A percentile compares a stretch with the other conserved stretches of the same genome.
phyloP scores from a whole-genome alignment of 2,113 vertebrate genomes.

The Platichthys flesus region DNA sequence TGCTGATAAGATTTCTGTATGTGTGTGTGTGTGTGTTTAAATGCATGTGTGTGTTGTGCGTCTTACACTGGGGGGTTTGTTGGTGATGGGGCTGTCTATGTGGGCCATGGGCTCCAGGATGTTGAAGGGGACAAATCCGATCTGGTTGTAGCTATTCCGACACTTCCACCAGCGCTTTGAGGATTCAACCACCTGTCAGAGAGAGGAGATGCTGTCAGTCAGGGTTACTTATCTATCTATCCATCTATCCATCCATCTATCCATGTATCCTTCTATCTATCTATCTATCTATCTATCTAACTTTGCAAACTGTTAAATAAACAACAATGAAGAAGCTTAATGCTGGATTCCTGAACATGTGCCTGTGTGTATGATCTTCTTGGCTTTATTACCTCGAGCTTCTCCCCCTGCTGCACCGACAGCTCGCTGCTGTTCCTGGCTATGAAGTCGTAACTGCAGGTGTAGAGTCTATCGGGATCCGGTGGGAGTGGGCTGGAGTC shows the following conservation, averaged over 20 bases:
- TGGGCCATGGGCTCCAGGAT: slow-evolving; percentile 82
- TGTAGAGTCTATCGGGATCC: slow-evolving; percentile 72
- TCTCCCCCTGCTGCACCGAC: slow-evolving; percentile 85
- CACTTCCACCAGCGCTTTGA: slow-evolving; percentile 89
- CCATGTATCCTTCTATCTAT: too few species aligned
- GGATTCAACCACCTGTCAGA: slow-evolving; percentile 82
- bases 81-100: slow-evolving; percentile 63
- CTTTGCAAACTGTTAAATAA: background rate
- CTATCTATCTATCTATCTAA: too few species aligned
- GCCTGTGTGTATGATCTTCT: background rate
- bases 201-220: background rate
- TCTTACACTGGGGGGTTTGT: slow-evolving; percentile 68
- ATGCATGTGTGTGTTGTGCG: background rate
- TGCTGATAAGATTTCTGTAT: background rate
- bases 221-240: too few species aligned
- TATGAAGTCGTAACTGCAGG: slow-evolving; percentile 89
- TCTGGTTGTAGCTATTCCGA: slow-evolving; percentile 82
- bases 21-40: background rate
- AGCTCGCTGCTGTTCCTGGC: slow-evolving; percentile 91
- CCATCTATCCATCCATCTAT: too few species aligned
- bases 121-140: slow-evolving; percentile 87
- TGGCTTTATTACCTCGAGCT: slow-evolving; percentile 81
- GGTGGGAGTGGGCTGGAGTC: slow-evolving; percentile 38
- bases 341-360: background rate
- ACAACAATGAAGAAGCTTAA: background rate